Evolutionary conservation across 2,113 vertebrate species (phyloP).

Genomic region (Poeciliopsis turrubarensis): DNA sequence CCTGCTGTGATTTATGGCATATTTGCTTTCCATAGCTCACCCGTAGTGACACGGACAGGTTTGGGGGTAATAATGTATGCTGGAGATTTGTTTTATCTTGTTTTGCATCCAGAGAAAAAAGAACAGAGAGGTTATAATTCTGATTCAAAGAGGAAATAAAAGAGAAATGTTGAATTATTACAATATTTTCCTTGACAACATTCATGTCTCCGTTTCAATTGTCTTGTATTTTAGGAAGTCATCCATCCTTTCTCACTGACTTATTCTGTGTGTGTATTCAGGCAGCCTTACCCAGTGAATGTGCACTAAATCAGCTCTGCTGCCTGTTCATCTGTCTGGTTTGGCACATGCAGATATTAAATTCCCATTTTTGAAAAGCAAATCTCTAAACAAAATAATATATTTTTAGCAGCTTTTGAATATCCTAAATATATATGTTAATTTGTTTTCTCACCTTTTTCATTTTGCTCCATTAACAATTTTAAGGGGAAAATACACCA

Average conservation of each 20-base stretch:
- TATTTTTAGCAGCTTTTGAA: not conserved
- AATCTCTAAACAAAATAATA: not conserved
- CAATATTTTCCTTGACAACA: not conserved
- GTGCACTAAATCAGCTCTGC: not conserved
- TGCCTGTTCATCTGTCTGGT: not conserved
- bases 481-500: too few species aligned
- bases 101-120: constrained; percentile 49
- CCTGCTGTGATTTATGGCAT: constrained; percentile 58
- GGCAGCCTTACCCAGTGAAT: not conserved
- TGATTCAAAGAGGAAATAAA: constrained; percentile 7
- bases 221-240: not conserved
- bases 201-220: not conserved
- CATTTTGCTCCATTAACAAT: not conserved
- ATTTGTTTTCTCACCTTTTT: not conserved
- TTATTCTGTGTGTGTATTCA: not conserved
- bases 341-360: not conserved
- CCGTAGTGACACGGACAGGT: not conserved
- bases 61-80: constrained; percentile 21
- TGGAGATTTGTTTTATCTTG: constrained; percentile 22
- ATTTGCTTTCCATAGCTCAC: constrained; percentile 37
- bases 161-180: not conserved
- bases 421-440: not conserved
- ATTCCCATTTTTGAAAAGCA: not conserved
- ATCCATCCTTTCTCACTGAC: not conserved
- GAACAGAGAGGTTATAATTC: constrained; percentile 25